phyloP scores from a whole-genome alignment of 2,113 vertebrate genomes.

The Ancistrus triradiatus region DNA sequence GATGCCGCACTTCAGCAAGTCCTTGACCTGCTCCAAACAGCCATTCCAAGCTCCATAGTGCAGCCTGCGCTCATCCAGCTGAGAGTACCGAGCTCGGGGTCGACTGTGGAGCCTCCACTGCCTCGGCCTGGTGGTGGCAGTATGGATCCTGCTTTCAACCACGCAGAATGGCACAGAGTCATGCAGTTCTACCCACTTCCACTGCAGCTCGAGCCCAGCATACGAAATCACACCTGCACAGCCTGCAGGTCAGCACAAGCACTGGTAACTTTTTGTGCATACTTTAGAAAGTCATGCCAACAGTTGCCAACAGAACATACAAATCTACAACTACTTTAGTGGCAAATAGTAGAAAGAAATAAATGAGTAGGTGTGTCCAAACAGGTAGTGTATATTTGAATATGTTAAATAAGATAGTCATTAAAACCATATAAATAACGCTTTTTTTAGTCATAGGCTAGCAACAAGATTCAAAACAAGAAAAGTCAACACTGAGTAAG shows the following conservation, averaged over 20 bases:
- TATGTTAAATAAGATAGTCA: too few species aligned
- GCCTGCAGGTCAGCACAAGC: not conserved
- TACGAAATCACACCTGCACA: slow-evolving; percentile 38
- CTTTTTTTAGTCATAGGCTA: too few species aligned
- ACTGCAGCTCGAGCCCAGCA: slow-evolving; percentile 39
- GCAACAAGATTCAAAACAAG: too few species aligned
- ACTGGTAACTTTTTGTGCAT: too few species aligned
- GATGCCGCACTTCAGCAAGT: slow-evolving; percentile 46
- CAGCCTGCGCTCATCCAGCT: slow-evolving; percentile 48
- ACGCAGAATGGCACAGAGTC: slow-evolving; percentile 52
- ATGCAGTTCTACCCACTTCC: slow-evolving; percentile 54
- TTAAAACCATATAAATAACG: too few species aligned
- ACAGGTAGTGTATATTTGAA: too few species aligned
- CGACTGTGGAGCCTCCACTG: slow-evolving; percentile 44
- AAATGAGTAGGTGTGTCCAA: too few species aligned
- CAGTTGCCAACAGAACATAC: too few species aligned
- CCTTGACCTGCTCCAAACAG: slow-evolving; percentile 49
- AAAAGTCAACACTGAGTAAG: too few species aligned
- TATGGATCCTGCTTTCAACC: slow-evolving; percentile 43
- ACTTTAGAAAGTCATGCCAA: too few species aligned
- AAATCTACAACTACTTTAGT: too few species aligned
- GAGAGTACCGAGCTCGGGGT: slow-evolving; percentile 19
- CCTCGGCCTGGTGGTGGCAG: slow-evolving; percentile 35
- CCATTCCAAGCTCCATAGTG: slow-evolving; percentile 50
- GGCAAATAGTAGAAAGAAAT: too few species aligned